A percentile compares a stretch with the other conserved stretches of the same genome.
Conservation (phyloP, 2,113 vertebrate genomes). For the Cochlearius cochlearius region DNA sequence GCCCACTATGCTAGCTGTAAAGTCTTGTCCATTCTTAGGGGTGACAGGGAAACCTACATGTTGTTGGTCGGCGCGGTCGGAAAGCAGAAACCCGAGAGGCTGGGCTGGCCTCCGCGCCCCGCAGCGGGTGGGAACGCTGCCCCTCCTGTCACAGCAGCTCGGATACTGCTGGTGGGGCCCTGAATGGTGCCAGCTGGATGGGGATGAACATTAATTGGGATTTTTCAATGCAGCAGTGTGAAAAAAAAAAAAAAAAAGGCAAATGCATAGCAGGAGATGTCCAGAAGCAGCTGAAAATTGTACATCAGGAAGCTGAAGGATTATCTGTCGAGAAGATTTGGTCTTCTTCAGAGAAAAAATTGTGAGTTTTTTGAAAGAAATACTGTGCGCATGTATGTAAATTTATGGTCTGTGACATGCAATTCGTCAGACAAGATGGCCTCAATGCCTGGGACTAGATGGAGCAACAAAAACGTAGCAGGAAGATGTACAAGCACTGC, state of each 20-base stretch:
- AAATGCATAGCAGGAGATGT: not conserved
- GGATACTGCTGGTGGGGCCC: not conserved
- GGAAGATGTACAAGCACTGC: not conserved
- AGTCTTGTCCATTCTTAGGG: not conserved
- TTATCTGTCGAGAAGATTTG: not conserved
- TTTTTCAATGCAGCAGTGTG: not conserved
- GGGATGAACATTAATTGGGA: not conserved
- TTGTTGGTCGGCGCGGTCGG: rapidly evolving
- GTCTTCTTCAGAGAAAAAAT: not conserved
- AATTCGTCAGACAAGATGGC: not conserved
- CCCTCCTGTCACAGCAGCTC: not conserved
- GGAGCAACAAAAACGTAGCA: not conserved
- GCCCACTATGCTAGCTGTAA: not conserved
- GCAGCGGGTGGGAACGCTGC: rapidly evolving
- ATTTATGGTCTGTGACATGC: not conserved
- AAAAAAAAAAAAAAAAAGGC: not conserved
- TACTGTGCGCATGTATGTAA: not conserved
- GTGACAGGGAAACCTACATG: not conserved
- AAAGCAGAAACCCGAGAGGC: not conserved
- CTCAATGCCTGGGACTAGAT: not conserved
- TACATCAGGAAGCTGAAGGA: not conserved
- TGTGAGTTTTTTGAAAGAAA: not conserved
- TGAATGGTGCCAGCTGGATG: not conserved
- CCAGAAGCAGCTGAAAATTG: not conserved
- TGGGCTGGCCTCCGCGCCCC: rapidly evolving